A percentile compares a stretch with the other conserved stretches of the same genome.
Conservation (phyloP, 2,113 vertebrate genomes). For the Laticauda laticaudata region DNA sequence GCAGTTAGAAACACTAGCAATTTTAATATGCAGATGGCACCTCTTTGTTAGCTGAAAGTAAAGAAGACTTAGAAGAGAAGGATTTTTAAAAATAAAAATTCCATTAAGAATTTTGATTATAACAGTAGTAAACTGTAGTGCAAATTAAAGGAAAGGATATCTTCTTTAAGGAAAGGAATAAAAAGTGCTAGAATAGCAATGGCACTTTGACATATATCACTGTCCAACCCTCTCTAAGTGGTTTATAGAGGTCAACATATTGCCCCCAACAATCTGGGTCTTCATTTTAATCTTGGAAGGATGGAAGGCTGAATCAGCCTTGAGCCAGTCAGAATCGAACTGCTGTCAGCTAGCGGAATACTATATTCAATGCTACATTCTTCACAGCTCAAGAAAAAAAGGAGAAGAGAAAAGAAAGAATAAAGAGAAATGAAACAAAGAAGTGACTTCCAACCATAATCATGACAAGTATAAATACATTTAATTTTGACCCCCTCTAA, state of each 20-base stretch:
- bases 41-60: neutral
- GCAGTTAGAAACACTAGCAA: neutral
- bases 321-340: neutral
- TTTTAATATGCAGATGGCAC: neutral
- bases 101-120: neutral
- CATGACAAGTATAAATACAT: neutral
- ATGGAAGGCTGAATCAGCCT: neutral
- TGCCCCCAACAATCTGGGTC: neutral
- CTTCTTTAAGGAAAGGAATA: neutral
- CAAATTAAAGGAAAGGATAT: neutral
- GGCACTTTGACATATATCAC: neutral
- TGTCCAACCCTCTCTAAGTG: neutral
- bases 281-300: neutral
- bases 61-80: neutral
- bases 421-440: neutral
- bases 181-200: neutral
- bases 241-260: neutral
- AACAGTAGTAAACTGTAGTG: neutral
- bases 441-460: neutral
- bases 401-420: neutral
- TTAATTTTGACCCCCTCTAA: neutral
- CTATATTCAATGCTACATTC: neutral
- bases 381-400: neutral
- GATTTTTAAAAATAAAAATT: neutral
- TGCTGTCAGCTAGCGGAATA: neutral